Evolutionary conservation across 2,888 invertebrate genomes (phyloP), one percentile per base, ranked within the genome.

Genomic region (Mythimna ferrago): DNA sequence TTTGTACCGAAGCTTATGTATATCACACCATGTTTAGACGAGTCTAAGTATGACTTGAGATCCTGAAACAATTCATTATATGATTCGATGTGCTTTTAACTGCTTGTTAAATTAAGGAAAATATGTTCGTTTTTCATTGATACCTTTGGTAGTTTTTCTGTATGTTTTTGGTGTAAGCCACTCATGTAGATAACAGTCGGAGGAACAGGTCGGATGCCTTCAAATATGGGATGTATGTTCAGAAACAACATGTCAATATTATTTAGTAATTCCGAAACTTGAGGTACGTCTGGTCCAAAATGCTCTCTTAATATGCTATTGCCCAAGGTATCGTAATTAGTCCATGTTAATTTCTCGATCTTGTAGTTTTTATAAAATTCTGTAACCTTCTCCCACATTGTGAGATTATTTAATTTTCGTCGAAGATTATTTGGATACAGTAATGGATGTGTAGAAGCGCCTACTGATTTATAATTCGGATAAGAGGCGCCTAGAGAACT

Each of bases 1-100:
- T 93, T 93, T 4, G 92, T 91, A 0, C 93, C 94, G 68, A 92
- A 92, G 70, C 94, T 93, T 19, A 92, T 81, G 69, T 93, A 93
- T 56, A 93, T 90, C 0, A 92, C 91, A 2, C 93, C 93, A 63
- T 90, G 66, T 67, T 86, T 88, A 1, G 93, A 92, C 0, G 88
- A 86, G 67, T 93, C 91, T 14, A 94, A 76, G 62, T 88, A 92
- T 1, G 73, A 19, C 67, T 91, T 88, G 0, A 93, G 81, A 51
- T 93, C 91, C 94, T 93, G 74, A 69, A 86, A 89, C 14, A 66
- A 16, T 2, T 16, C 16, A 14, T 4, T 26, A 14, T 1, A 21
- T 16, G 2, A 41, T 2, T 5, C 19, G 19, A 48, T 14, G 14
- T n/a, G n/a, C 6, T 16, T 10, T 48, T 38, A 10, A 51, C 7